A percentile compares a stretch with the other conserved stretches of the same genome.
phyloP scores from a whole-genome alignment of 2,113 vertebrate species.

The Electrona antarctica region DNA sequence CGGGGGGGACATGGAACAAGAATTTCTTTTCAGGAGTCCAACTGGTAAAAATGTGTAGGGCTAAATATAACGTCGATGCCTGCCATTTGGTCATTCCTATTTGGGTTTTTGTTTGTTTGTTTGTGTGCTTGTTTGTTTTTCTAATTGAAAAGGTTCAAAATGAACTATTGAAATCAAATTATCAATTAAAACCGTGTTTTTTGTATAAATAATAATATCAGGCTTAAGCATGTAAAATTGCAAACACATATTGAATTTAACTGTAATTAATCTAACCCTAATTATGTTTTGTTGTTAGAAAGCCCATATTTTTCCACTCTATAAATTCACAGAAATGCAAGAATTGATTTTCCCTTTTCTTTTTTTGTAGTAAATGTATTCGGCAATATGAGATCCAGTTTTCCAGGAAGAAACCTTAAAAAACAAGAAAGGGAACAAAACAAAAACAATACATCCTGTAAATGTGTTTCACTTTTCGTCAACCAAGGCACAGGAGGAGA shows the following conservation, averaged over 20 bases:
- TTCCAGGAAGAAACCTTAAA: slow-evolving; percentile 10
- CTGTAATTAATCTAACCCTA: too few relatives aligned
- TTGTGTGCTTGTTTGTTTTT: not conserved
- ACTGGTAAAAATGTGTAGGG: slow-evolving; percentile 50
- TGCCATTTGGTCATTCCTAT: slow-evolving; percentile 48
- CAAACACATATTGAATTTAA: too few relatives aligned
- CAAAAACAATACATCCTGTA: slow-evolving; percentile 40
- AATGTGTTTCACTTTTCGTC: slow-evolving; percentile 29
- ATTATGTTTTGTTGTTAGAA: too few relatives aligned
- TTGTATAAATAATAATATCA: too few relatives aligned
- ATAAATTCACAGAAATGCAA: too few relatives aligned
- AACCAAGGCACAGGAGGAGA: slow-evolving; percentile 44
- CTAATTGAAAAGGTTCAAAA: not conserved
- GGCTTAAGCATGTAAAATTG: too few relatives aligned
- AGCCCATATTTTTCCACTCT: too few relatives aligned
- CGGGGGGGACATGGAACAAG: slow-evolving; percentile 53
- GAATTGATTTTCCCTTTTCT: too few relatives aligned
- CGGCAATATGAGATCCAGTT: not conserved
- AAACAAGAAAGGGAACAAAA: too few relatives aligned
- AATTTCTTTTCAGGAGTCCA: slow-evolving; percentile 71
- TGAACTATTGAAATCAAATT: too few relatives aligned
- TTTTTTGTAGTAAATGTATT: not conserved
- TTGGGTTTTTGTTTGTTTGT: not conserved
- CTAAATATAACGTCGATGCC: slow-evolving; percentile 52
- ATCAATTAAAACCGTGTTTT: too few relatives aligned